These are phyloP conservation scores for Elmis aenea DNA, from an alignment of 2,888 invertebrate genomes.

Conservation along the genomic window DNA sequence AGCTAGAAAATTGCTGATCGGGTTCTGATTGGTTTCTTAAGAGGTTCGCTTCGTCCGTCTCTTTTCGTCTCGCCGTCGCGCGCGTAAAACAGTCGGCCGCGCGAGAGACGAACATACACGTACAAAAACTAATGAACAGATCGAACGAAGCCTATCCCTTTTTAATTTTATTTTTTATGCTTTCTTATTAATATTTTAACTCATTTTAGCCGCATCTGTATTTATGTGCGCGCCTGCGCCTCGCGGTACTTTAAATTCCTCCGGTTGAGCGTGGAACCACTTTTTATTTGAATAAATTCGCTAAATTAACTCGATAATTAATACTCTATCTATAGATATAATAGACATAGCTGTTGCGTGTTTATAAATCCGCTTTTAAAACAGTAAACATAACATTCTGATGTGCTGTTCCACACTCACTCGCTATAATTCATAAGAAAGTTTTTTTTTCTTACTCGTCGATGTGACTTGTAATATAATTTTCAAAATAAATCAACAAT, in stretches of 20 bases:
- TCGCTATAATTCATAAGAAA: no score
- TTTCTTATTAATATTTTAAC: background rate
- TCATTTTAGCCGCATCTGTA: constrained; percentile 8
- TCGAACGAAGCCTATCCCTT: constrained; percentile 36
- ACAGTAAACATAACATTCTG: no score
- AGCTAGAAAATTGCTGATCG: constrained; percentile 44
- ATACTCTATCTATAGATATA: no score
- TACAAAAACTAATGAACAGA: constrained; percentile 40
- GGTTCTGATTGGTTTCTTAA: constrained; percentile 41
- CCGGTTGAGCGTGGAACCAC: no score
- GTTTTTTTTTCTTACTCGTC: no score
- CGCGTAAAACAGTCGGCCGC: constrained; percentile 6
- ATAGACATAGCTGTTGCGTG: no score
- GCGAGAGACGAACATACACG: constrained; percentile 21
- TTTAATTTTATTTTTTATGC: constrained; percentile 35
- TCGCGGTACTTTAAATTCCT: constrained; percentile 17
- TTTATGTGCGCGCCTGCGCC: constrained; percentile 15
- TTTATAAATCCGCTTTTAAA: no score
- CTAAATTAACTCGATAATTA: constrained; percentile 30
- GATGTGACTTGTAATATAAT: no score
- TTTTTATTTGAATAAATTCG: constrained; percentile 30
- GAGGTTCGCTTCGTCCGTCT: constrained; percentile 25
- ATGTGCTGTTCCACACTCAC: no score
- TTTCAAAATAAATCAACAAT: no score
- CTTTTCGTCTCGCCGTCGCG: constrained; percentile 10